A percentile compares a stretch with the other conserved stretches of the same genome.
Evolutionary conservation across 2,888 invertebrate genomes (phyloP).

Genomic region (Erebia ligea): DNA sequence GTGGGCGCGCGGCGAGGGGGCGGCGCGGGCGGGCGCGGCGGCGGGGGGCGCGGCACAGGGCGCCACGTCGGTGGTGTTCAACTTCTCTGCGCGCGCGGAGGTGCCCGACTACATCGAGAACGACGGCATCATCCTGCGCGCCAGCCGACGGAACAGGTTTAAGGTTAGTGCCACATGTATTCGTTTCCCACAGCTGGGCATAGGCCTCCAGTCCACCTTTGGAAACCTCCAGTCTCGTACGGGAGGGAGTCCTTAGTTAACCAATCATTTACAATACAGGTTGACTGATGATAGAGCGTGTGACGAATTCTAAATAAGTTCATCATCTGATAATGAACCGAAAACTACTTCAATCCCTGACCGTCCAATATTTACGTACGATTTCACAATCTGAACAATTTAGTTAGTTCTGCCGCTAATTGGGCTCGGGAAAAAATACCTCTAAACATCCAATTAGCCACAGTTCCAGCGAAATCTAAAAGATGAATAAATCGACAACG

Average conservation of each 20-base stretch:
- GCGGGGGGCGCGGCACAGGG: constrained; percentile 58
- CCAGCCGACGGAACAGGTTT: constrained; percentile 86
- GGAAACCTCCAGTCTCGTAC: too few relatives aligned
- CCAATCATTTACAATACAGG: too few relatives aligned
- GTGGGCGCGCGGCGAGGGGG: constrained; percentile 53
- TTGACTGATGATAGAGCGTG: too few relatives aligned
- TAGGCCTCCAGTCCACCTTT: too few relatives aligned
- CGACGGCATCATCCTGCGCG: constrained; percentile 89
- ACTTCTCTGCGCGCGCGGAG: constrained; percentile 92
- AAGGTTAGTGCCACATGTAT: constrained; percentile 84
- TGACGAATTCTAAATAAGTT: not conserved
- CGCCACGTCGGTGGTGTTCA: constrained; percentile 91
- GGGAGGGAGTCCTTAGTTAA: too few relatives aligned
- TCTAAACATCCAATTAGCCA: not conserved
- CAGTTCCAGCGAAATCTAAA: constrained; percentile 18
- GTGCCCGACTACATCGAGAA: constrained; percentile 96
- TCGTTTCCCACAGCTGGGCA: not conserved
- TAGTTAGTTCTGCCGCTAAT: not conserved
- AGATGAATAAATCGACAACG: not conserved
- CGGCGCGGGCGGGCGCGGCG: constrained; percentile 41
- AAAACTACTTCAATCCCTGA: not conserved
- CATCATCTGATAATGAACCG: not conserved
- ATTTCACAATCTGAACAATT: not conserved
- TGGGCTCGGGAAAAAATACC: not conserved
- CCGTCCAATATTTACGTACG: not conserved